These are phyloP conservation scores for Trypoxylus dichotomus DNA, from an alignment of 1,140 invertebrate species.

Conservation along the genomic window DNA sequence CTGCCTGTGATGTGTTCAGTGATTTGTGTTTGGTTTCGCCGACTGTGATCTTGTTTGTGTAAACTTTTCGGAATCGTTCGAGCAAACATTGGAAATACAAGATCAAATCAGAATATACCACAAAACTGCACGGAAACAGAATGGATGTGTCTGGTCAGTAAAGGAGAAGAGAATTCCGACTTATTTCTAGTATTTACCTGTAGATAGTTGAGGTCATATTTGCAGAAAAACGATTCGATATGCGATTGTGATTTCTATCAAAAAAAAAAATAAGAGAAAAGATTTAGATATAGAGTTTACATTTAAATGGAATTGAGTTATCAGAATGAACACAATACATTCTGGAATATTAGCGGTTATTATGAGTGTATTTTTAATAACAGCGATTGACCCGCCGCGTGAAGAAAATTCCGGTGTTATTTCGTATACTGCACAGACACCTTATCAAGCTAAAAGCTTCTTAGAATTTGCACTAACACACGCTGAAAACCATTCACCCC, in stretches of 20 bases:
- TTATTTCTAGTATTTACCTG: background rate
- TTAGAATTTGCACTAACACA: slow-evolving; percentile 17
- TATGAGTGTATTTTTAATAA: slow-evolving; percentile 51
- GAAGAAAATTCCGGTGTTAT: slow-evolving; percentile 40
- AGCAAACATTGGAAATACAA: background rate
- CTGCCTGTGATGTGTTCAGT: slow-evolving; percentile 46
- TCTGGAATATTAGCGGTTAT: slow-evolving; percentile 49
- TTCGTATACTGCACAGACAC: slow-evolving; percentile 22
- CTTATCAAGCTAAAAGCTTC: background rate
- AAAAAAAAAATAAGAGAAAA: too few relatives aligned
- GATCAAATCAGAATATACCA: background rate
- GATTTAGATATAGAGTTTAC: background rate
- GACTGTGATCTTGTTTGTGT: slow-evolving; percentile 22
- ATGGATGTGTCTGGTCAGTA: background rate
- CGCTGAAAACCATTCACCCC: background rate
- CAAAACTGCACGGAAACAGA: background rate
- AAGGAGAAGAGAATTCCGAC: background rate
- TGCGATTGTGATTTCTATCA: background rate
- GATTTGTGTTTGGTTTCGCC: slow-evolving; percentile 36
- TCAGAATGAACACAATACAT: slow-evolving; percentile 52
- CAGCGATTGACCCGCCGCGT: slow-evolving; percentile 50
- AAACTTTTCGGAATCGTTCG: background rate
- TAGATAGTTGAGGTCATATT: background rate
- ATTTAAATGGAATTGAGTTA: slow-evolving; percentile 48
- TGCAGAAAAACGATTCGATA: background rate